Percentiles rank a stretch among this genome's conserved stretches.
Conservation (phyloP, 2,888 invertebrate species). For the Microchrysa polita region DNA sequence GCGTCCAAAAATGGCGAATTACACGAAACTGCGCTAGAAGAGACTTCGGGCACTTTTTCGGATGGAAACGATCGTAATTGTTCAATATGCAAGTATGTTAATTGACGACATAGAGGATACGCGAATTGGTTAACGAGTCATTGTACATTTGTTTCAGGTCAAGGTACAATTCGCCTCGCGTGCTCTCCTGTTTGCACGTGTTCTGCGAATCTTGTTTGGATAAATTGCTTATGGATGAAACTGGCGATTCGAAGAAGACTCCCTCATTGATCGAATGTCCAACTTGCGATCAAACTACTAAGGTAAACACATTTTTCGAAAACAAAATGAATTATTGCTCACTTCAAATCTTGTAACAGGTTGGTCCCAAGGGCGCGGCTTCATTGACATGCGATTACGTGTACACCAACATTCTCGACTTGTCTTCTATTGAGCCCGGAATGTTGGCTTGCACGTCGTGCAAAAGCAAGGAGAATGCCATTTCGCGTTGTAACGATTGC, state of each 20-base stretch:
- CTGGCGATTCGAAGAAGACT: slow-evolving; percentile 72
- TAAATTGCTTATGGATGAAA: slow-evolving; percentile 78
- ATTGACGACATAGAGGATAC: too few relatives aligned
- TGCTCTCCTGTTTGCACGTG: slow-evolving; percentile 93
- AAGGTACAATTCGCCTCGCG: slow-evolving; percentile 82
- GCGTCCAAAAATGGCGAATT: slow-evolving; percentile 54
- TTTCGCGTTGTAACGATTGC: slow-evolving; percentile 94
- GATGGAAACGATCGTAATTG: slow-evolving; percentile 70
- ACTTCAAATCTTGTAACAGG: slow-evolving; percentile 62
- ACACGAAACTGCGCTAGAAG: slow-evolving; percentile 60
- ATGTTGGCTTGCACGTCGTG: slow-evolving; percentile 89
- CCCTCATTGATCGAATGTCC: slow-evolving; percentile 78
- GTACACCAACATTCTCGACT: slow-evolving; percentile 83
- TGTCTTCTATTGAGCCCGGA: slow-evolving; percentile 77
- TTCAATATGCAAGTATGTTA: slow-evolving; percentile 73
- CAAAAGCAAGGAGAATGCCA: slow-evolving; percentile 93
- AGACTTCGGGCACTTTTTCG: slow-evolving; percentile 59
- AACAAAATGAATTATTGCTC: too few relatives aligned
- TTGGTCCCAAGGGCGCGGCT: slow-evolving; percentile 79
- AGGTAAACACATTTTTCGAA: too few relatives aligned
- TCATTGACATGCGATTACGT: slow-evolving; percentile 88
- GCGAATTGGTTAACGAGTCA: neutral
- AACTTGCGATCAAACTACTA: slow-evolving; percentile 86
- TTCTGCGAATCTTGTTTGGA: slow-evolving; percentile 93
- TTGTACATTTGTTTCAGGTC: slow-evolving; percentile 71